Conservation (phyloP, 2,797 vertebrate genomes). For the Galagoides demidoff region DNA sequence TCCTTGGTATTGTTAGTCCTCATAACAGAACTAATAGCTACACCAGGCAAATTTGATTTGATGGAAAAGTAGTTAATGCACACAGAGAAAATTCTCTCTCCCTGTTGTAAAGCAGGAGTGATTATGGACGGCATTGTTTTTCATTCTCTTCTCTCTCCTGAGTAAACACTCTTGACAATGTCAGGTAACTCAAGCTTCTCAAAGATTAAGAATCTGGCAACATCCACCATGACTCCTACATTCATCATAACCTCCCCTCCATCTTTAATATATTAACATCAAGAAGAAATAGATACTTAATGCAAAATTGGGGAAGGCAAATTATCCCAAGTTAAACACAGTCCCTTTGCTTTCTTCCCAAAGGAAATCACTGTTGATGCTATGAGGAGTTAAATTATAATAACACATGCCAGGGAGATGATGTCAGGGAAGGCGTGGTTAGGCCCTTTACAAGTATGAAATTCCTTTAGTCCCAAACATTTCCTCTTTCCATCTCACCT, state of each 20-base stretch:
- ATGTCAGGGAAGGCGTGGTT: conserved; percentile 75
- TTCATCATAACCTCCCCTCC: neutral
- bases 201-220: neutral
- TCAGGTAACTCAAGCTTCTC: conserved; percentile 39
- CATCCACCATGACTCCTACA: neutral
- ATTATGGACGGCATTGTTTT: neutral
- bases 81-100: neutral
- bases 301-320: conserved; percentile 48
- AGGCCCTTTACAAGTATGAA: conserved; percentile 63
- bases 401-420: conserved; percentile 78
- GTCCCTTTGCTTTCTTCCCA: conserved; percentile 48
- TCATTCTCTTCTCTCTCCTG: neutral
- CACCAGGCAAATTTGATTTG: neutral
- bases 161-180: neutral
- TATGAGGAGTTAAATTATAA: conserved; percentile 75
- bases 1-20: too few species aligned
- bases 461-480: conserved; percentile 67
- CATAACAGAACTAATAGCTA: neutral
- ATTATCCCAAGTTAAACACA: conserved; percentile 38
- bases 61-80: conserved; percentile 24
- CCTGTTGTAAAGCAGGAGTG: conserved; percentile 1
- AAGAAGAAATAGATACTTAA: conserved; percentile 53
- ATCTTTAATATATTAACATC: conserved; percentile 20
- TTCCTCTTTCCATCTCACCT: conserved; percentile 61
- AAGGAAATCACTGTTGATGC: conserved; percentile 74